Percentiles rank a stretch among this genome's conserved stretches.
Evolutionary conservation across 2,113 vertebrate genomes (phyloP).

Genomic region (Willisornis vidua): DNA sequence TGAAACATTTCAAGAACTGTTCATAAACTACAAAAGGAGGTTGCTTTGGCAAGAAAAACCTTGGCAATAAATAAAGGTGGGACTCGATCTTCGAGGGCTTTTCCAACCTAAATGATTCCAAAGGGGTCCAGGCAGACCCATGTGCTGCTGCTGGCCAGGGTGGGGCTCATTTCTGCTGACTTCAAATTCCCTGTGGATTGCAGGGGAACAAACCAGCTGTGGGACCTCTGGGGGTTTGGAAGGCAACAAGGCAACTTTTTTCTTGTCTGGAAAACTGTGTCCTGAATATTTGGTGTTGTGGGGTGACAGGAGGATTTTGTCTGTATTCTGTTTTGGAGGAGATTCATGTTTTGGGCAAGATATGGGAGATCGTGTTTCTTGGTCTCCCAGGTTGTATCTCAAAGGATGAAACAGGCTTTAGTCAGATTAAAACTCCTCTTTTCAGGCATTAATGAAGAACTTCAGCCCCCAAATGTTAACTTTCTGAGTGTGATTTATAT

Average conservation of each 20-base stretch:
- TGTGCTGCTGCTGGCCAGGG: neutral
- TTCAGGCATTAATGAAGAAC: neutral
- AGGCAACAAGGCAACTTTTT: neutral
- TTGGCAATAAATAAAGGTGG: neutral
- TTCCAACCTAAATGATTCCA: neutral
- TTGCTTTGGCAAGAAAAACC: neutral
- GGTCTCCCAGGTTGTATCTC: neutral
- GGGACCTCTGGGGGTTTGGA: neutral
- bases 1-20: neutral
- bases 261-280: neutral
- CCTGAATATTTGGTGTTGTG: neutral
- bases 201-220: neutral
- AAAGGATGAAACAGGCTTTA: neutral
- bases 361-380: fast-evolving
- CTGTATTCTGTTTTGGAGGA: neutral
- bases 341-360: fast-evolving
- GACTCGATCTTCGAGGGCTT: neutral
- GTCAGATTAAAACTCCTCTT: neutral
- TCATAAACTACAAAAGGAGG: neutral
- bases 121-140: neutral
- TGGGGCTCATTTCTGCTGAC: neutral
- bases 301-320: neutral
- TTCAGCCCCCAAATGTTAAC: neutral
- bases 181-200: neutral
- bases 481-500: neutral